Evolutionary conservation across 2,113 vertebrate genomes (phyloP).

Genomic region (Uropsilus gracilis): DNA sequence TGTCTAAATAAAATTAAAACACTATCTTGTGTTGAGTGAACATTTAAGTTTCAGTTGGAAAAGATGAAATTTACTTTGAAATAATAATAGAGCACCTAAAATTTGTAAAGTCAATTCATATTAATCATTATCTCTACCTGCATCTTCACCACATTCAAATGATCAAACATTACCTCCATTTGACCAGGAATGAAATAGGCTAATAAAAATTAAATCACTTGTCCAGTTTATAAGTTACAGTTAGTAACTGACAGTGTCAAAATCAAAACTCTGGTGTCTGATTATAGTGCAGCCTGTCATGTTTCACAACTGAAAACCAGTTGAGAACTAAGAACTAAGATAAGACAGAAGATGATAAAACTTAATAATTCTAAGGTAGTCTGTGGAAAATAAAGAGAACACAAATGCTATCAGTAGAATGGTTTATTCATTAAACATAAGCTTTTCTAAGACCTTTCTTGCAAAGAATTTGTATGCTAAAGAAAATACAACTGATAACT

Average conservation of each 20-base stretch:
- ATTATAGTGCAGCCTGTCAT: constrained; percentile 32
- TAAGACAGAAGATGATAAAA: neutral
- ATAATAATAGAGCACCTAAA: neutral
- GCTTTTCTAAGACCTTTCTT: constrained; percentile 24
- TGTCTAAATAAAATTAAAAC: neutral
- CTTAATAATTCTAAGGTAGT: neutral
- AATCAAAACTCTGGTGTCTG: neutral
- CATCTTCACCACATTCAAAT: neutral
- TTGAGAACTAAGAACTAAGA: neutral
- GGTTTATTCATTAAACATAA: neutral
- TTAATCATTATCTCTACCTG: neutral
- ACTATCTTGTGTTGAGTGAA: neutral
- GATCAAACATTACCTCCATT: neutral
- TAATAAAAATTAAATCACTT: neutral
- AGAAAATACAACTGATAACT: constrained; percentile 24
- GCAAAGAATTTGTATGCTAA: neutral
- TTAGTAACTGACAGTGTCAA: neutral
- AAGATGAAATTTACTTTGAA: constrained; percentile 1
- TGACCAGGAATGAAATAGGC: constrained; percentile 25
- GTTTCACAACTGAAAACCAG: neutral
- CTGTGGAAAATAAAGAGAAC: neutral
- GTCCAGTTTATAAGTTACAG: neutral
- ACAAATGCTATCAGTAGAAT: neutral
- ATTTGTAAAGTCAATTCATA: neutral
- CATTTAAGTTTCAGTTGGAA: constrained; percentile 22